These are phyloP conservation scores for Todus mexicanus DNA, from an alignment of 2,797 vertebrate genomes.

Conservation along the genomic window DNA sequence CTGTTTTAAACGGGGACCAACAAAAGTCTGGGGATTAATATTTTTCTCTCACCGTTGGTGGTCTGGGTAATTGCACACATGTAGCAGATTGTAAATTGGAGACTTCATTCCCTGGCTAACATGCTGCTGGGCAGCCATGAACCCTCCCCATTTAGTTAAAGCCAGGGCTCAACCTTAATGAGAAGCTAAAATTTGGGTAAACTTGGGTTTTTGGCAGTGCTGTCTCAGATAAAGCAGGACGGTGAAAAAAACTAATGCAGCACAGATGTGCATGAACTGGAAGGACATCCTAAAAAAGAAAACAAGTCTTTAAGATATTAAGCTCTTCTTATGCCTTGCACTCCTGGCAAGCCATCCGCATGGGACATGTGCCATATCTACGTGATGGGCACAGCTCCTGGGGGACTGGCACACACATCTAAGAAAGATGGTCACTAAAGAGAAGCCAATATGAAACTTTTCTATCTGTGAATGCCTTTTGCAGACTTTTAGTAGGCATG, in stretches of 20 bases:
- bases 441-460: not conserved
- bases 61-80: slow-evolving; percentile 76
- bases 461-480: not conserved
- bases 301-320: slow-evolving; percentile 52
- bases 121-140: slow-evolving; percentile 47
- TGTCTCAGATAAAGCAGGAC: slow-evolving; percentile 57
- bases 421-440: not conserved
- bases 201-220: slow-evolving; percentile 65
- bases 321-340: slow-evolving; percentile 35
- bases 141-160: slow-evolving; percentile 44
- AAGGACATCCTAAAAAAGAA: slow-evolving; percentile 64
- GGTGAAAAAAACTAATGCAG: slow-evolving; percentile 64
- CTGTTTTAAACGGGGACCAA: slow-evolving; percentile 58
- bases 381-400: not conserved
- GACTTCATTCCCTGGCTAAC: slow-evolving; percentile 56
- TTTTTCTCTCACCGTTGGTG: slow-evolving; percentile 74
- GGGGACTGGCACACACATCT: not conserved
- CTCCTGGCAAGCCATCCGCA: not conserved
- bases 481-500: not conserved
- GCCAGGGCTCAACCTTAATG: slow-evolving; percentile 66
- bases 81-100: slow-evolving; percentile 73
- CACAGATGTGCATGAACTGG: slow-evolving; percentile 72
- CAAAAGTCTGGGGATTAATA: slow-evolving; percentile 67
- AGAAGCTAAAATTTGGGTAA: slow-evolving; percentile 62
- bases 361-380: not conserved